phyloP scores from a whole-genome alignment of 2,797 vertebrate species.

The Atherinosoma microstoma region DNA sequence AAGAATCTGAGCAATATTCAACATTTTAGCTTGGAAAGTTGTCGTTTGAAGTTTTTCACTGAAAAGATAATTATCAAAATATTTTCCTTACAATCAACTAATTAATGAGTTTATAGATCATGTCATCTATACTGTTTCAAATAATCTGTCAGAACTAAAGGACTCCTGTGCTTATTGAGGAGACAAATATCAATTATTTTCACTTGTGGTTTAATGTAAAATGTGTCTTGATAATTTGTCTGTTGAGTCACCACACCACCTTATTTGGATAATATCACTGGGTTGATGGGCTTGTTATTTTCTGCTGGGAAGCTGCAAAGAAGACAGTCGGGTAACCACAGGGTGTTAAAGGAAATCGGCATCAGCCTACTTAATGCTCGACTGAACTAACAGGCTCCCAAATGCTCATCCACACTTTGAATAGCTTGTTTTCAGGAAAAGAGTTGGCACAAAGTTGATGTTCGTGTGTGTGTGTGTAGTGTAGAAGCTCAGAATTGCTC shows the following conservation, averaged over 20 bases:
- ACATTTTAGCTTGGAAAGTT: not conserved
- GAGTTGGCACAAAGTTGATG: conserved; percentile 22
- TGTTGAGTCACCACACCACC: not conserved
- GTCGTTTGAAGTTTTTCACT: not conserved
- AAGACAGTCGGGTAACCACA: conserved; percentile 51
- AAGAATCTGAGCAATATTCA: not conserved
- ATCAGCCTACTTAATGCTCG: conserved; percentile 61
- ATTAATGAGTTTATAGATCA: not conserved
- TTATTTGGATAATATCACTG: conserved; percentile 45
- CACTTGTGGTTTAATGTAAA: conserved; percentile 15
- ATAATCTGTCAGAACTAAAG: not conserved
- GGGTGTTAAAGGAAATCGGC: conserved; percentile 58
- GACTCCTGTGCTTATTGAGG: not conserved
- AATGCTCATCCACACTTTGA: conserved; percentile 57
- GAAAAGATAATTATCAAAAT: not conserved
- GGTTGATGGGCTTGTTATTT: conserved; percentile 43
- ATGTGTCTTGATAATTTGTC: conserved; percentile 17
- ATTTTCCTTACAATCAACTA: not conserved
- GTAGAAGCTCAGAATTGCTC: conserved; percentile 39
- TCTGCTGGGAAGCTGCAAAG: conserved; percentile 28
- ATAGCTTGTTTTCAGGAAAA: conserved; percentile 36
- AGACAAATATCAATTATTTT: conserved; percentile 1
- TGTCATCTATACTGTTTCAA: not conserved
- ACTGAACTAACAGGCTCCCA: conserved; percentile 60
- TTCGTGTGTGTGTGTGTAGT: not conserved